Percentiles rank a stretch among this genome's conserved stretches.
Evolutionary conservation across 2,797 vertebrate species (phyloP).

Genomic region (Syndactyla subalaris): DNA sequence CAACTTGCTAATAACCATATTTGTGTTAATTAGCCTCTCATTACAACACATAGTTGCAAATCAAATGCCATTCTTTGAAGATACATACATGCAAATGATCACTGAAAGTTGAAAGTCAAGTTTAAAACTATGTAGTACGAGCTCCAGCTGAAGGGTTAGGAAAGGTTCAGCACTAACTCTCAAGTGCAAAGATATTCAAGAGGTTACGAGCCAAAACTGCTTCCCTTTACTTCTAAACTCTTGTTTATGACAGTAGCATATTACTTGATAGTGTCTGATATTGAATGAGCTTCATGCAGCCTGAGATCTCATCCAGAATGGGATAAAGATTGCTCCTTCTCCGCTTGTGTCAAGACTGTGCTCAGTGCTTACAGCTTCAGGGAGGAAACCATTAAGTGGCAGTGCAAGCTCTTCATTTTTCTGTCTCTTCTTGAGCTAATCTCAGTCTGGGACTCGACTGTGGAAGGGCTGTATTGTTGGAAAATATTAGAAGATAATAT

Average conservation of each 20-base stretch:
- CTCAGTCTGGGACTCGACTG: not conserved
- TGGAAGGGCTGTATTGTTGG: not conserved
- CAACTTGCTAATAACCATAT: conserved; percentile 50
- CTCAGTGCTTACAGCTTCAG: not conserved
- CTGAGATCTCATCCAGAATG: not conserved
- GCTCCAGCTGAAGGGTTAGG: conserved; percentile 44
- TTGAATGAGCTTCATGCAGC: not conserved
- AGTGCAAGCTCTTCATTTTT: not conserved
- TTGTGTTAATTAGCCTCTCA: conserved; percentile 60
- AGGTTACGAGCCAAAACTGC: not conserved
- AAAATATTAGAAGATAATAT: not conserved
- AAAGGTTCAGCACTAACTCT: conserved; percentile 26
- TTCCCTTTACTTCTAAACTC: not conserved
- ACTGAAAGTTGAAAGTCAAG: conserved; percentile 51
- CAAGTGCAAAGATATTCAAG: not conserved
- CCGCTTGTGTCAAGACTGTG: accelerated
- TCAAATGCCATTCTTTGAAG: conserved; percentile 63
- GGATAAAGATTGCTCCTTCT: not conserved
- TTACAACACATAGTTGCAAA: conserved; percentile 61
- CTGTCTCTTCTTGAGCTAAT: not conserved
- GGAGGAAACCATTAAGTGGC: not conserved
- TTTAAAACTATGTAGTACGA: not conserved
- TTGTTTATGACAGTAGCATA: not conserved
- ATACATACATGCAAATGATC: conserved; percentile 43
- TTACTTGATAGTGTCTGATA: not conserved